These are phyloP conservation scores for Planiliza haematocheilus DNA, from an alignment of 2,113 vertebrate genomes.

Conservation along the genomic window DNA sequence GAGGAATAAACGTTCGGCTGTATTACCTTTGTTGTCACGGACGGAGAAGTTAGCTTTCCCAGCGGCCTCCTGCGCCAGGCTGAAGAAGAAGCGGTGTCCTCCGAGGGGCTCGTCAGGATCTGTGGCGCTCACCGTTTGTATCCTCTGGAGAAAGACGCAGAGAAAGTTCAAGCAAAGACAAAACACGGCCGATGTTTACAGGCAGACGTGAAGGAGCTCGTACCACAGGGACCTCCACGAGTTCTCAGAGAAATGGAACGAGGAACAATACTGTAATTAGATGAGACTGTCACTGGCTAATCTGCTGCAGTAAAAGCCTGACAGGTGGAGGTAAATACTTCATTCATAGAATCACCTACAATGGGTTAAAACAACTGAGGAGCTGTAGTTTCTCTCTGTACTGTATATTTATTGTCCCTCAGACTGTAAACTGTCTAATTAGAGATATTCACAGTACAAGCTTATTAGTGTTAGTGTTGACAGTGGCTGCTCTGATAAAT, in stretches of 20 bases:
- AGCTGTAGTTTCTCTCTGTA: neutral
- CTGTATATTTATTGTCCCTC: neutral
- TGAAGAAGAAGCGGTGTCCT: constrained; percentile 93
- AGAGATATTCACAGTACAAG: neutral
- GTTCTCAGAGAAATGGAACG: too few relatives aligned
- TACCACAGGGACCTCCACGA: too few relatives aligned
- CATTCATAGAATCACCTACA: neutral
- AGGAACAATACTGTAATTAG: too few relatives aligned
- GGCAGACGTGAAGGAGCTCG: too few relatives aligned
- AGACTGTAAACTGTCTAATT: constrained; percentile 9
- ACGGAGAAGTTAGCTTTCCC: constrained; percentile 94
- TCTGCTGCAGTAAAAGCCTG: too few relatives aligned
- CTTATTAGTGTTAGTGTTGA: constrained; percentile 23
- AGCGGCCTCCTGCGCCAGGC: constrained; percentile 87
- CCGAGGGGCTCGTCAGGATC: constrained; percentile 91
- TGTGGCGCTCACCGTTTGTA: constrained; percentile 93
- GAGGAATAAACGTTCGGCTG: too few relatives aligned
- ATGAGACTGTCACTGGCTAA: too few relatives aligned
- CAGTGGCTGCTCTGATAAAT: constrained; percentile 15
- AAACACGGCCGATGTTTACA: too few relatives aligned
- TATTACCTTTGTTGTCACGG: constrained; percentile 93
- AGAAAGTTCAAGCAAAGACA: too few relatives aligned
- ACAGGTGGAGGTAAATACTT: neutral
- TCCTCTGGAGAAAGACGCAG: constrained; percentile 82
- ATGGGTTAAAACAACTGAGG: neutral